Base-by-base conservation (phyloP, 1,140 invertebrate genomes). In the Campoletis sonorensis region DNA sequence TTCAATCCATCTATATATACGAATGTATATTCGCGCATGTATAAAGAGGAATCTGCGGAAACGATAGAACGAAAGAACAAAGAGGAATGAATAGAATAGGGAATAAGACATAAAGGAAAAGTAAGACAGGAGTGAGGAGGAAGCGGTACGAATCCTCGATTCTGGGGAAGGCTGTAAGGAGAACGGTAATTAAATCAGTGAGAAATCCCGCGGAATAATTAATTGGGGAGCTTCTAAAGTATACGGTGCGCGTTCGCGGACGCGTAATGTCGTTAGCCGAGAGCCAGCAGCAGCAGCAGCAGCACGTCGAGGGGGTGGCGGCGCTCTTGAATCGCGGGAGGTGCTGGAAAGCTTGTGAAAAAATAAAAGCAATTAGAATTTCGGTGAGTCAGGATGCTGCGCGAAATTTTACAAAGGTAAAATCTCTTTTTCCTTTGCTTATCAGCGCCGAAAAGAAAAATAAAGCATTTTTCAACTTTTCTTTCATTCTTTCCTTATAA, bases 191-290 rank as follows among this genome's bases (percentile, higher is more conserved):
- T 89, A 90, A 91, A 89, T 89, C 86, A 84, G 85, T 82, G 84
- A 86, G 86, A 88, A 91, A 90, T 87, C 85, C 84, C 81, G 87
- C 83, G 86, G 89, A 90, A 90, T 90, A 90, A 91, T 90, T 88
- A 87, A 90, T 89, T 86, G 85, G 88, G 88, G 84, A 84, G 85
- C 80, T 86, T 75, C 83, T 84, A 85, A 89, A 89, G 85, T 87
- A 88, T 88, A 86, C 86, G 82, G 79, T 83, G 87, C 87, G 88
- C 87, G 86, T 88, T 84, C 84, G 84, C 84, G 86, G 84, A 86
- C 86, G 87, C 87, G 86, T 89, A 89, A 89, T 85, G 83, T 89
- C 85, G 86, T 89, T 89, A 89, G 87, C 82, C 85, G 83, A 45
- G 40, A 45, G 40, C 40, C 40, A n/a, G n/a, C n/a, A n/a, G n/a